Conservation (phyloP, 1,140 invertebrate species). For the Heliothis virescens region DNA sequence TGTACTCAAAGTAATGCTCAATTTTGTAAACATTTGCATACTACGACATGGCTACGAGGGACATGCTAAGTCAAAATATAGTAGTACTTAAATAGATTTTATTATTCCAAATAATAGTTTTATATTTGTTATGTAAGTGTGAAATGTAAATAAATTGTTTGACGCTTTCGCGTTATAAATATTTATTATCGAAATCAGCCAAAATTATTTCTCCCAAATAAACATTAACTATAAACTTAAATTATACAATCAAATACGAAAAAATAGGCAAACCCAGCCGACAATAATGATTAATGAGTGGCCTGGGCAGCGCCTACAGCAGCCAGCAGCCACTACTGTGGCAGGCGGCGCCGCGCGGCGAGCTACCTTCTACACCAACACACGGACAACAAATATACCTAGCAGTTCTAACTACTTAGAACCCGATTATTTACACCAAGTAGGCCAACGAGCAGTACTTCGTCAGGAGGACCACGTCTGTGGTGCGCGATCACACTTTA, state of each 20-base stretch:
- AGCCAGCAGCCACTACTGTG: neutral
- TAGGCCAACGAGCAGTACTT: conserved; percentile 26
- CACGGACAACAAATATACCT: conserved; percentile 37
- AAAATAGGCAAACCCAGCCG: conserved; percentile 51
- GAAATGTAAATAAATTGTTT: conserved; percentile 50
- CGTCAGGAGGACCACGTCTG: conserved; percentile 1
- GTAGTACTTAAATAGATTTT: conserved; percentile 47
- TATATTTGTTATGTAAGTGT: conserved; percentile 44
- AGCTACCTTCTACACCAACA: neutral
- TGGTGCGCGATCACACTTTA: neutral
- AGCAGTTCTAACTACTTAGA: conserved; percentile 26
- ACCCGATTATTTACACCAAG: conserved; percentile 41
- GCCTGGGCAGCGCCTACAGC: conserved; percentile 9
- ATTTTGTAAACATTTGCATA: conserved; percentile 24
- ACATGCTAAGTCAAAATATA: conserved; percentile 41
- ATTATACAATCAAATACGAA: conserved; percentile 59
- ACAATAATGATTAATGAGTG: conserved; percentile 45
- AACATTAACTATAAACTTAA: conserved; percentile 78
- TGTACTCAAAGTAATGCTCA: conserved; percentile 31
- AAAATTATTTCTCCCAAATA: conserved; percentile 79
- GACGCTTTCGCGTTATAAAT: conserved; percentile 79
- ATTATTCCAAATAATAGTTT: conserved; percentile 50
- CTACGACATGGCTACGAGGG: conserved; percentile 19
- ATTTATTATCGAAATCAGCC: conserved; percentile 82
- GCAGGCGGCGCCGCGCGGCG: neutral